Conservation (phyloP, 2,113 vertebrate genomes). For the Centropristis striata region DNA sequence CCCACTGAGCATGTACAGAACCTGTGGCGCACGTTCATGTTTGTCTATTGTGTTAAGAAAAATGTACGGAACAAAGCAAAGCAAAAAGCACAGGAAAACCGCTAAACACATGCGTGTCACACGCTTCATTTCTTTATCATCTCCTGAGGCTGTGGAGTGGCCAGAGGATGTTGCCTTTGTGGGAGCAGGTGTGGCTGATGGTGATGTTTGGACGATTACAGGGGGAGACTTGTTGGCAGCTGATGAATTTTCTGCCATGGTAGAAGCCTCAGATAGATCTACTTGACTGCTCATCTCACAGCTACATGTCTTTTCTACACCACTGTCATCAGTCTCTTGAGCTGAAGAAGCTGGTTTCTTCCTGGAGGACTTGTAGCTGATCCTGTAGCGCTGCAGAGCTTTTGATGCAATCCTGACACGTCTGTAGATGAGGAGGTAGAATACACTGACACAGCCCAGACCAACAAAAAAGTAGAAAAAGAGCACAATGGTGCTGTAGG, state of each 20-base stretch:
- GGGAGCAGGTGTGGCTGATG: slow-evolving; percentile 3
- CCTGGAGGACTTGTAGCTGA: slow-evolving; percentile 78
- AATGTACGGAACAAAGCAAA: slow-evolving; percentile 89
- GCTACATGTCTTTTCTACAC: slow-evolving; percentile 75
- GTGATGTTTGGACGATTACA: not conserved
- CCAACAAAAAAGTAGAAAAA: slow-evolving; percentile 89
- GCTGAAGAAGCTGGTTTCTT: slow-evolving; percentile 48
- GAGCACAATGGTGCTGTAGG: slow-evolving; percentile 90
- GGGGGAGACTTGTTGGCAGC: not conserved
- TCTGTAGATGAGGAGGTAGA: slow-evolving; percentile 90
- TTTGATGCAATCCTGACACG: slow-evolving; percentile 83
- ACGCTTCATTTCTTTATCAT: slow-evolving; percentile 85
- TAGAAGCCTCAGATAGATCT: slow-evolving; percentile 20
- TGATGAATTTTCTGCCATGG: not conserved
- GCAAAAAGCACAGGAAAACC: slow-evolving; percentile 89
- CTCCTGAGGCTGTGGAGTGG: slow-evolving; percentile 67
- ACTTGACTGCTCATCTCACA: slow-evolving; percentile 78
- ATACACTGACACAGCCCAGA: slow-evolving; percentile 87
- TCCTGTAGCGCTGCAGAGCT: slow-evolving; percentile 85
- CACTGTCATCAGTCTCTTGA: slow-evolving; percentile 83
- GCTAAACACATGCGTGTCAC: slow-evolving; percentile 92
- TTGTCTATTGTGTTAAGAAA: slow-evolving; percentile 88
- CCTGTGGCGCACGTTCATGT: slow-evolving; percentile 81
- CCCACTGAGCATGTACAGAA: slow-evolving; percentile 89
- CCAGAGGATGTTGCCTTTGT: slow-evolving; percentile 31